A percentile compares a stretch with the other conserved stretches of the same genome.
Conservation (phyloP, 2,888 invertebrate species). For the Ectobius pallidus region DNA sequence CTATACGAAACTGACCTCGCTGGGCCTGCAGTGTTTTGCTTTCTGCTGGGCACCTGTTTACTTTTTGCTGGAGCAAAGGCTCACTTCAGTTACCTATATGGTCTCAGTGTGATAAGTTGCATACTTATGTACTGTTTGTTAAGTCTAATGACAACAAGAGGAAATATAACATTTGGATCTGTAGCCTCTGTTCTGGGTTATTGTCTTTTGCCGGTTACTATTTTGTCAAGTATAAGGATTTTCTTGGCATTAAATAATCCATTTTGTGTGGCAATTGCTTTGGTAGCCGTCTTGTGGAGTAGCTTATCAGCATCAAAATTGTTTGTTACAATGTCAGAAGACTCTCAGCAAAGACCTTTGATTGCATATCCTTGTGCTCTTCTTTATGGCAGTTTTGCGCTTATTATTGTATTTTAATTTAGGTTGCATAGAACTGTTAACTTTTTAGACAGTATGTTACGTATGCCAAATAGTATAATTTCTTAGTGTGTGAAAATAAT, state of each 20-base stretch:
- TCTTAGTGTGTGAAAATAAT: too few species aligned
- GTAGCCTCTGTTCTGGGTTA: slow-evolving; percentile 91
- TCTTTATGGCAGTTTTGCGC: slow-evolving; percentile 91
- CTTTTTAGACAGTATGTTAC: too few species aligned
- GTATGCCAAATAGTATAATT: too few species aligned
- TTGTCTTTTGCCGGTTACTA: slow-evolving; percentile 90
- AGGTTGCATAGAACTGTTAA: too few species aligned
- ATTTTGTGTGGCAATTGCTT: slow-evolving; percentile 67
- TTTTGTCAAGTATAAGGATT: slow-evolving; percentile 79
- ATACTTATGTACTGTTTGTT: slow-evolving; percentile 86
- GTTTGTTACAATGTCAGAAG: slow-evolving; percentile 88
- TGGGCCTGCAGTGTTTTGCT: slow-evolving; percentile 89
- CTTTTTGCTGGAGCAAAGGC: slow-evolving; percentile 78
- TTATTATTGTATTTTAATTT: slow-evolving; percentile 85
- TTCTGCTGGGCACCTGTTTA: slow-evolving; percentile 67
- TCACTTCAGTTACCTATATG: slow-evolving; percentile 94
- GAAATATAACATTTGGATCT: slow-evolving; percentile 62
- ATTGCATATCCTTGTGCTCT: slow-evolving; percentile 93
- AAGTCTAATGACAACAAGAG: slow-evolving; percentile 74
- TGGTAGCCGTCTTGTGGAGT: slow-evolving; percentile 82
- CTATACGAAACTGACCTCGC: slow-evolving; percentile 84
- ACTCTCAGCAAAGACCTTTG: slow-evolving; percentile 76
- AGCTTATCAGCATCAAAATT: slow-evolving; percentile 90
- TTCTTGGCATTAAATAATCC: slow-evolving; percentile 67
- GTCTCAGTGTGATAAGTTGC: slow-evolving; percentile 88